These are phyloP conservation scores for Paramuricea clavata DNA, from an alignment of 92 coral and sea anemone genomes.

Conservation along the genomic window DNA sequence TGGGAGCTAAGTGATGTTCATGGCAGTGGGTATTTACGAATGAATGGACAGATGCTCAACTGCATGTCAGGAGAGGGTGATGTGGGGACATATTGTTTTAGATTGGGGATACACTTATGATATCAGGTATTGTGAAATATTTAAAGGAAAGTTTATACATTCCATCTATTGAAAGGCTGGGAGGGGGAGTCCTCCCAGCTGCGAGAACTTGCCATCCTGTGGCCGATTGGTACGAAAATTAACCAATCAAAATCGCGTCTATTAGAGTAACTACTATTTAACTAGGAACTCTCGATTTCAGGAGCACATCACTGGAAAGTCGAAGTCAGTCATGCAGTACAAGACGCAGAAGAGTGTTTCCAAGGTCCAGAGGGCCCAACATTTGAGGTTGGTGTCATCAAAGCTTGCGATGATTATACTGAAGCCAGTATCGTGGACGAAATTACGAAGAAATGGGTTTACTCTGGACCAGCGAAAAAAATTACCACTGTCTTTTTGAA, in stretches of 20 bases:
- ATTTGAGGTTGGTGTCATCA: slow-evolving; percentile 9
- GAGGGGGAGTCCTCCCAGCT: too few species aligned
- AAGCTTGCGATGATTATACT: not conserved
- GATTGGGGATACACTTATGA: slow-evolving; percentile 9
- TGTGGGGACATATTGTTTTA: slow-evolving; percentile 8
- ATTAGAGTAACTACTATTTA: too few species aligned
- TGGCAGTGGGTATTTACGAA: slow-evolving; percentile 2
- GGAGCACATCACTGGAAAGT: slow-evolving; percentile 20
- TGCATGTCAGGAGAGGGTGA: slow-evolving; percentile 17
- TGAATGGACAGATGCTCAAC: not conserved
- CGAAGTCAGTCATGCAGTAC: not conserved
- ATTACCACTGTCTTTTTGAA: not conserved
- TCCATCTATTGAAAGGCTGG: too few species aligned
- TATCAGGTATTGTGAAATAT: not conserved
- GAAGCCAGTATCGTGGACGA: not conserved
- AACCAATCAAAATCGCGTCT: too few species aligned
- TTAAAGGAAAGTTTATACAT: too few species aligned
- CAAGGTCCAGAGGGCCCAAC: not conserved
- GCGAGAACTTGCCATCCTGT: too few species aligned
- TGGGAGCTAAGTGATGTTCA: not conserved
- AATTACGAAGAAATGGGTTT: not conserved
- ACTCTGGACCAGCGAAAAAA: slow-evolving; percentile 8
- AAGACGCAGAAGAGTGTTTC: not conserved
- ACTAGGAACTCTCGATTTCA: too few species aligned
- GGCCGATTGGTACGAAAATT: too few species aligned